Evolutionary conservation across 2,113 vertebrate genomes (phyloP).

Genomic region (Ornithorhynchus anatinus): DNA sequence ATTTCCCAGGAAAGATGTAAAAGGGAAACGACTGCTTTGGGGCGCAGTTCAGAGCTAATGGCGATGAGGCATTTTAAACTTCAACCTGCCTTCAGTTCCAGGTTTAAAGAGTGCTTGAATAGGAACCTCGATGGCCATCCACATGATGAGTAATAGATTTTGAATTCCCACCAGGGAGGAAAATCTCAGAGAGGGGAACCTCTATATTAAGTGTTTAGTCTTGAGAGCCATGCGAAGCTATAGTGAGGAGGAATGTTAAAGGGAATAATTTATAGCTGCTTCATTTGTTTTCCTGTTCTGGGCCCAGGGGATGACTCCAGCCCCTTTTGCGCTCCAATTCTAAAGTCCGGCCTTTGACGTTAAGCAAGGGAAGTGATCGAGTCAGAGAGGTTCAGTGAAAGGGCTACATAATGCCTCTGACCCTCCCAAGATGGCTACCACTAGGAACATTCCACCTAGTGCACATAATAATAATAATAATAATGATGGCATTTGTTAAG

Average conservation of each 20-base stretch:
- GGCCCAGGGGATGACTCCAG: neutral
- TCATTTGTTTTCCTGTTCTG: neutral
- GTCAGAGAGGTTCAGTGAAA: no score
- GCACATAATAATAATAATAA: no score
- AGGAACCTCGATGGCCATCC: conserved; percentile 35
- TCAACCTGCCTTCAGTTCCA: conserved; percentile 52
- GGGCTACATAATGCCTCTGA: no score
- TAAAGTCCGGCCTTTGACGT: no score
- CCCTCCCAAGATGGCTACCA: no score
- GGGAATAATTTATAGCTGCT: neutral
- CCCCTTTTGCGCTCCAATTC: no score
- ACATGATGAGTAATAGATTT: neutral
- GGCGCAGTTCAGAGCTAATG: conserved; percentile 53
- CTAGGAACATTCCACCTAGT: no score
- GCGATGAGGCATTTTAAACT: conserved; percentile 53
- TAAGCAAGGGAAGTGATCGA: no score
- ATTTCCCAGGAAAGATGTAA: conserved; percentile 49
- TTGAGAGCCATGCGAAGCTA: neutral
- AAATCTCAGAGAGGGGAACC: neutral
- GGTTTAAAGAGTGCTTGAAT: conserved; percentile 42
- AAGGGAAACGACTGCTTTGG: conserved; percentile 44
- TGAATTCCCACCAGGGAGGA: neutral
- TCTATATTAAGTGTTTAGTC: neutral
- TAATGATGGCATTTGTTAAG: no score
- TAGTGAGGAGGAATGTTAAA: neutral